Conservation (phyloP, 2,797 vertebrate species). For the Steatocranus sp. region DNA sequence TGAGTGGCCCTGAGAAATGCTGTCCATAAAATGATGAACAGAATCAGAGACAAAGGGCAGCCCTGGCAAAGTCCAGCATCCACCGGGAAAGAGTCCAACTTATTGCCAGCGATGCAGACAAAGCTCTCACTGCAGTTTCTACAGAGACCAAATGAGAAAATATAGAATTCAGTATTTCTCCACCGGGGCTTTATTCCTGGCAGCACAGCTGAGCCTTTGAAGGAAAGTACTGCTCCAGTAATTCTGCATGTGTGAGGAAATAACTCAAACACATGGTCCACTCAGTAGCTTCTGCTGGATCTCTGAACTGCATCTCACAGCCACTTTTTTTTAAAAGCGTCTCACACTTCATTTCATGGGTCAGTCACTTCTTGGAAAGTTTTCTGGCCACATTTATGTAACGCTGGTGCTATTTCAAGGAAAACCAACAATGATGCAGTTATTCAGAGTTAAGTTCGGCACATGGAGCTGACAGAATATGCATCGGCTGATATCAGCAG, state of each 20-base stretch:
- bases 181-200: neutral
- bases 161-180: neutral
- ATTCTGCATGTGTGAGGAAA: neutral
- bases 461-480: neutral
- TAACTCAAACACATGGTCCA: neutral
- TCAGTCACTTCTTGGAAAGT: neutral
- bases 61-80: neutral
- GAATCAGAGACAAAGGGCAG: neutral
- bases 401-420: neutral
- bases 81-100: neutral
- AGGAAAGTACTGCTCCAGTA: neutral
- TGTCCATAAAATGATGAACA: neutral
- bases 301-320: neutral
- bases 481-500: neutral
- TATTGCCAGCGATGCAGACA: neutral
- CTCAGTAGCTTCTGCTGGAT: neutral
- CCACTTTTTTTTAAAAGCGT: neutral
- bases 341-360: neutral
- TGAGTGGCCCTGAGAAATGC: neutral
- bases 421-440: neutral
- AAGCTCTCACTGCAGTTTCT: neutral
- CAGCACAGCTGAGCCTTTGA: neutral
- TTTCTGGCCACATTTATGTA: neutral
- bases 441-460: neutral
- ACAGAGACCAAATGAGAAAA: neutral